A percentile compares a stretch with the other conserved stretches of the same genome.
phyloP scores from a whole-genome alignment of 2,888 invertebrate genomes.

The Euzetes globulus region DNA sequence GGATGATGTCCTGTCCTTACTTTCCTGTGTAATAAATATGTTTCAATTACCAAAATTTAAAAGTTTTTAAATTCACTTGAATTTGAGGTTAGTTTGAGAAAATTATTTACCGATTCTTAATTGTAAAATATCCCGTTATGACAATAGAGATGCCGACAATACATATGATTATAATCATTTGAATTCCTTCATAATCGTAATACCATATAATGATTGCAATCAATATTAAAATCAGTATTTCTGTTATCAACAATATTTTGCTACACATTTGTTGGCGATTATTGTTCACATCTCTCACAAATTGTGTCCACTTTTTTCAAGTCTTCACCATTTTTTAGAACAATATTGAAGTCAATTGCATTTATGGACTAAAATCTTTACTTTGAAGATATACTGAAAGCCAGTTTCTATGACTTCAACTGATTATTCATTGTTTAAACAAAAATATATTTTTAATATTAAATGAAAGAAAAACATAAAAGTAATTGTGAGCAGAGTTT shows the following conservation, averaged over 20 bases:
- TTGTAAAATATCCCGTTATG: neutral
- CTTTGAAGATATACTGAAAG: neutral
- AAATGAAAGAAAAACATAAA: neutral
- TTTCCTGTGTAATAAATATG: neutral
- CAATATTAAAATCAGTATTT: constrained; percentile 4
- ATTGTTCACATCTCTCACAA: neutral
- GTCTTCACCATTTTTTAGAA: neutral
- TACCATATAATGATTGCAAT: neutral
- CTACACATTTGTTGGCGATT: constrained; percentile 9
- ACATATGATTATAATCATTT: neutral
- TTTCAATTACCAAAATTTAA: neutral
- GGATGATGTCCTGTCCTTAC: neutral
- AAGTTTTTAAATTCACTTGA: no score
- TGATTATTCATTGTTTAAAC: constrained; percentile 17
- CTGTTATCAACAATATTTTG: constrained; percentile 5
- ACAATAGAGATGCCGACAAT: neutral
- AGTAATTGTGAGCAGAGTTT: neutral
- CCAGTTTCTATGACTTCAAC: constrained; percentile 22
- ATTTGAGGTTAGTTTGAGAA: no score
- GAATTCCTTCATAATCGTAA: neutral
- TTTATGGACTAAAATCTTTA: neutral
- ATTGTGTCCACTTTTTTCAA: neutral
- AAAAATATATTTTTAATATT: neutral
- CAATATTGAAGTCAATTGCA: neutral
- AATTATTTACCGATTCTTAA: constrained; percentile 12